Base-by-base conservation (phyloP, 2,888 invertebrate species). In the Boloria euphrosyne region DNA sequence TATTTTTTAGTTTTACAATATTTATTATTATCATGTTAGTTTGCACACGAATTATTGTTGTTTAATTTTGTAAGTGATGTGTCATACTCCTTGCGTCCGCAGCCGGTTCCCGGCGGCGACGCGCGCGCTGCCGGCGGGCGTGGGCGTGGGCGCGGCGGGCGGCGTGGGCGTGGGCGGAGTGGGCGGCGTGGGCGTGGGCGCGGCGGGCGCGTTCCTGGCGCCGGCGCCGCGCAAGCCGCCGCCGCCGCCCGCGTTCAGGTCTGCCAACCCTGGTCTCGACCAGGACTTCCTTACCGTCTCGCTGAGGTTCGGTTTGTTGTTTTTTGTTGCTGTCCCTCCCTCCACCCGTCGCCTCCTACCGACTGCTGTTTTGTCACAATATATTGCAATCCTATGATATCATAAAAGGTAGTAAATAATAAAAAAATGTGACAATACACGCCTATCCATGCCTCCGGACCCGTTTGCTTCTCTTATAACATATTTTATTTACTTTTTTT, bases 231-330 rank as follows among this genome's bases (percentile, higher is more conserved):
- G 94, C 80, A 94, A 94, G 77, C 90, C 93, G 67, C 92, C 92
- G 73, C 93, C 94, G 89, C 93, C 94, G 79, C 94, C 94, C 90
- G 80, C 94, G 93, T 79, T 94, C 94, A 96, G 96, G 94, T 96
- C 96, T 92, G 92, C 91, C 94, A 96, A 96, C 94, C 96, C 96
- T 92, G 92, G 91, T 77, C 85, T 89, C 82, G 86, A 90, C 75
- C 90, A 89, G 89, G 96, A 96, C 94, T 95, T 94, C 92, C 84
- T 92, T 85, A 94, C 94, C 88, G 94, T 95, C 85, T 94, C 94
- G 92, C 93, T 95, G 86, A 94, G 94, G 94, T 94, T 93, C 92
- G 93, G 90, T 86, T 59, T 85, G 73, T 82, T 81, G 81, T 86
- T 73, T 70, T 84, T 78, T 76, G 69, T 81, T 85, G 80, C 69